Evolutionary conservation across 2,113 vertebrate species (phyloP), one percentile per base, ranked within the genome.

Genomic region (Lepus europaeus): DNA sequence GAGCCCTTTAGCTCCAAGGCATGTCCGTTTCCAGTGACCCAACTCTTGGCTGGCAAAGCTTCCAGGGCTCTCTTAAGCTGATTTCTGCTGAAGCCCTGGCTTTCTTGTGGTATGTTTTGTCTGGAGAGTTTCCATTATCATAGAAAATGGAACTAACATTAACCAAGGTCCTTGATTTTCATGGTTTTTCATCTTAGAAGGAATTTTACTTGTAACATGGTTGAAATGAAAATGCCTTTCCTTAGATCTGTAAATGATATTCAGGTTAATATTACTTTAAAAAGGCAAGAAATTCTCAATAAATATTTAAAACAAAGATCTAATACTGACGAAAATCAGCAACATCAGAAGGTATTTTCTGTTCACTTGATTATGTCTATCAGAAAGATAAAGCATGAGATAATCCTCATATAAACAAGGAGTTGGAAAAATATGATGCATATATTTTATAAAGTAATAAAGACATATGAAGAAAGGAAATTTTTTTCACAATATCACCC

Each of bases 381-480:
- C 49, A 91, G 63, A 82, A 17, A 90, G 33, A 22, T 53, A 70
- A 93, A 77, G 7, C 19, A 87, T 64, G 25, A 63, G 36, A 80
- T 87, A 83, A 49, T 33, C 3, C 16, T 88, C 0, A 6, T 85
- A 66, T 36, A 90, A 91, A 73, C 31, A 53, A 20, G 25, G 4
- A 20, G 19, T 19, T 59, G 36, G 51, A 77, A 64, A 94, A 88
- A 77, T 90, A 39, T 53, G 25, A 87, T 94, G 25, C 73, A 29
- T 59, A 20, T 66, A 31, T 80, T 94, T 97, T 88, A 89, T 77
- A 85, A 92, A 88, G 76, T 84, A 36, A 82, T 83, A 90, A 93
- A 92, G 79, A 2, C 31, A 78, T 17, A 87, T 7, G 39, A 94
- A 90, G 61, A 77, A 91, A 91, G 95, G 16, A 69, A 39, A 93